Base-by-base conservation (phyloP, 2,797 vertebrate species). In the Sphenodon punctatus region DNA sequence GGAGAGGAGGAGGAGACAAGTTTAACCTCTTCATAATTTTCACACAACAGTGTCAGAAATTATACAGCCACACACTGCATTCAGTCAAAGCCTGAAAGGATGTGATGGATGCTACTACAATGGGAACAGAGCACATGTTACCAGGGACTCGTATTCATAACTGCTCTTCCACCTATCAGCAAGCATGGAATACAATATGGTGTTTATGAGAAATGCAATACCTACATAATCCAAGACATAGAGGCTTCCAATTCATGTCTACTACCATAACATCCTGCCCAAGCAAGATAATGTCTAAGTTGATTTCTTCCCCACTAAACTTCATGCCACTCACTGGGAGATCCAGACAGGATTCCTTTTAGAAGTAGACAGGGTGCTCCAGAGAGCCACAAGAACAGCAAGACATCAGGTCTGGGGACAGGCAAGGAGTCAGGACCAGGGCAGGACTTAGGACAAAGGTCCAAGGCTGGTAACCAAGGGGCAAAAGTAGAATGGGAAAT, bases 311-410 rank as follows among this genome's bases (percentile, higher is more conserved):
- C n/a, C n/a, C n/a, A n/a, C n/a, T 51, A 66, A 16, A 30, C 73
- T 65, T 36, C 4, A 4, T 64, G 56, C 23, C 78, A 56, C 22
- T 59, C 67, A 41, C 2, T 0, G 41, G 51, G 41, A 86, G n/a
- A 70, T 14, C 49, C 85, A 51, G 78, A 27, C 69, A 60, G 70
- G 45, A 16, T 23, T 19, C 63, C 72, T n/a, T 51, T 67, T 12
- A 34, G 20, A 78, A 59, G 51, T 19, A 39, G 43, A 13, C 55
- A 48, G 48, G 32, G 25, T 64, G 39, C 14, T 39, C 70, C 38
- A n/a, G n/a, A n/a, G n/a, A n/a, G n/a, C n/a, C n/a, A n/a, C n/a
- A n/a, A 34, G 8, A 43, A 32, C n/a, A 75, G 36, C 39, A n/a
- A n/a, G n/a, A n/a, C n/a, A n/a, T n/a, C n/a, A n/a, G n/a, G n/a